A percentile compares a stretch with the other conserved stretches of the same genome.
phyloP scores from a whole-genome alignment of 2,797 vertebrate species.

The Novumbra hubbsi region DNA sequence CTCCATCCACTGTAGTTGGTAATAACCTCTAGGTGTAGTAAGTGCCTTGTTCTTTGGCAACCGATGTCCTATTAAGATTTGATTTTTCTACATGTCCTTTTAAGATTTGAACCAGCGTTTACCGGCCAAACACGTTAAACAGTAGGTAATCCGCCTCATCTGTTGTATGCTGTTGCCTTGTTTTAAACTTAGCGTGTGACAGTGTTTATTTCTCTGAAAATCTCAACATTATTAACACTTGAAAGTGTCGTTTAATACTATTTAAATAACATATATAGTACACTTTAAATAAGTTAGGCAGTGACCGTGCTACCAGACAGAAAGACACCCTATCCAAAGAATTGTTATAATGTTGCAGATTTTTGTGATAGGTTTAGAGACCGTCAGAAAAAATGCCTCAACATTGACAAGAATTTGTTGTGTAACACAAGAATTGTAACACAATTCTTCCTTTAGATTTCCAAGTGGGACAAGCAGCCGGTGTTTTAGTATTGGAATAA shows the following conservation, averaged over 20 bases:
- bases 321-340: neutral
- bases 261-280: neutral
- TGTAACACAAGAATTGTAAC: neutral
- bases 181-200: neutral
- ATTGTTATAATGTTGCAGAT: neutral
- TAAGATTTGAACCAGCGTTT: too few relatives aligned
- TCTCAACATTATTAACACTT: neutral
- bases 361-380: neutral
- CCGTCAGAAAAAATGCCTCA: neutral
- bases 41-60: too few relatives aligned
- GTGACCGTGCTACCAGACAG: neutral
- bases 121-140: too few relatives aligned
- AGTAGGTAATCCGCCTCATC: too few relatives aligned
- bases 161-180: too few relatives aligned
- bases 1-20: neutral
- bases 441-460: neutral
- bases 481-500: neutral
- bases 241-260: neutral
- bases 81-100: too few relatives aligned
- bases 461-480: neutral
- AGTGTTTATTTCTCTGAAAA: neutral
- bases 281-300: too few relatives aligned
- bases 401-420: neutral
- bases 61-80: too few relatives aligned
- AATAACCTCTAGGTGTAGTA: too few relatives aligned